These are phyloP conservation scores for Synaphobranchus kaupii DNA, from an alignment of 2,797 vertebrate genomes.

Conservation along the genomic window DNA sequence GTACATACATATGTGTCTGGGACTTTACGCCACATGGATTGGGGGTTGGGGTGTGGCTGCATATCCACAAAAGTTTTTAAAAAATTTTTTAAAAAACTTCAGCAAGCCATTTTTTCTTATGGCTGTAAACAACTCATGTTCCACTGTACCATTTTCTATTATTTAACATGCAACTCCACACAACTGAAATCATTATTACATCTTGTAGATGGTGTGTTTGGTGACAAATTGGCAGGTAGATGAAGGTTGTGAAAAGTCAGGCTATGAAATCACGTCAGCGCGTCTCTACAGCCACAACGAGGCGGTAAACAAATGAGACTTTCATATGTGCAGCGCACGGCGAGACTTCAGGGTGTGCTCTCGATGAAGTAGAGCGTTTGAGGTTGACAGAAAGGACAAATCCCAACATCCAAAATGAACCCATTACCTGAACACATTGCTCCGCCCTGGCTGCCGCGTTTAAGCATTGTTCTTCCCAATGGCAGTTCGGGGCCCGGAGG, in stretches of 20 bases:
- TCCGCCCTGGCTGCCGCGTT: background rate
- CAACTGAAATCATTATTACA: background rate
- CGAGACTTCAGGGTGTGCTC: background rate
- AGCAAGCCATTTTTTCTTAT: background rate
- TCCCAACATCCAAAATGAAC: background rate
- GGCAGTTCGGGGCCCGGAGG: background rate
- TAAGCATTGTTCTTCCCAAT: background rate
- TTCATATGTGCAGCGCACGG: background rate
- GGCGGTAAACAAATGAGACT: background rate
- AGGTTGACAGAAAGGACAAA: background rate
- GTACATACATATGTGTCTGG: background rate
- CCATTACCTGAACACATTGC: background rate
- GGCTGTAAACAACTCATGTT: background rate
- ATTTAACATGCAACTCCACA: background rate
- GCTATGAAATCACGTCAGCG: background rate
- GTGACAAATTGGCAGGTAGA: no score
- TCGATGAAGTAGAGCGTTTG: background rate
- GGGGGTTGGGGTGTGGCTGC: background rate
- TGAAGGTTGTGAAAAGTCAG: conserved; percentile 4
- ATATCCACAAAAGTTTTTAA: background rate
- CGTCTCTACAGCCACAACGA: background rate
- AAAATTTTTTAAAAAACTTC: background rate
- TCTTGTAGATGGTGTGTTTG: background rate
- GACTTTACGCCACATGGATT: background rate
- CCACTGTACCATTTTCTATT: background rate